Percentiles rank a stretch among this genome's conserved stretches.
These are phyloP conservation scores for Nasonia giraulti DNA, from an alignment of 1,140 invertebrate species.

Conservation along the genomic window DNA sequence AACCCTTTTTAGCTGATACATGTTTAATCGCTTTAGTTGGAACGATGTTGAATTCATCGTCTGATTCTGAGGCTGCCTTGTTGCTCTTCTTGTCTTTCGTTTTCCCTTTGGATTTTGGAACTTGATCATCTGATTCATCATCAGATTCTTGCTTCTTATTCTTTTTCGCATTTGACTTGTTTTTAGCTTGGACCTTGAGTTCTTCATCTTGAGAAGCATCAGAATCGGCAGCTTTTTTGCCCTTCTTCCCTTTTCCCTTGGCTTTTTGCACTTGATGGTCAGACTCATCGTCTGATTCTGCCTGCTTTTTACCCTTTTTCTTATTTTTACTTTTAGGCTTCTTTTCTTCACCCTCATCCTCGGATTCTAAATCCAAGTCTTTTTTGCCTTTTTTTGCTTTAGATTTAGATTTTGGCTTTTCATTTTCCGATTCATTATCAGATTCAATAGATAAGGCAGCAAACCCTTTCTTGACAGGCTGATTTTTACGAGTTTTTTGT, in stretches of 20 bases:
- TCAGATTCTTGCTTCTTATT: conserved; percentile 65
- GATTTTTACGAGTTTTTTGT: conserved; percentile 56
- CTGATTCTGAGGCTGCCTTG: conserved; percentile 52
- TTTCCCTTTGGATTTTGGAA: conserved; percentile 72
- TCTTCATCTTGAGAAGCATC: conserved; percentile 68
- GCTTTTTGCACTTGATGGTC: conserved; percentile 53
- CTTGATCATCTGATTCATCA: conserved; percentile 68
- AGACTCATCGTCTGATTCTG: conserved; percentile 54
- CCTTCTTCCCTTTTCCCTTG: conserved; percentile 63
- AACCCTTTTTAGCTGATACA: conserved; percentile 44
- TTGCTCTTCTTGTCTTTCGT: conserved; percentile 74
- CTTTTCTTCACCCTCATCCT: conserved; percentile 59
- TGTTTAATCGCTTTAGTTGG: conserved; percentile 49
- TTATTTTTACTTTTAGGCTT: conserved; percentile 63
- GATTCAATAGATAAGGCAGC: conserved; percentile 55
- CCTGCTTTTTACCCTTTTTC: conserved; percentile 59
- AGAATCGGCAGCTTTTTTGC: conserved; percentile 67
- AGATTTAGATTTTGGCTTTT: conserved; percentile 55
- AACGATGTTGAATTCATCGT: conserved; percentile 52
- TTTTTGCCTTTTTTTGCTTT: conserved; percentile 64
- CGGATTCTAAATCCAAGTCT: conserved; percentile 67
- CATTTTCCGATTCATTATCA: conserved; percentile 61
- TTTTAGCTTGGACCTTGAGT: conserved; percentile 63
- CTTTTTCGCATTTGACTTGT: conserved; percentile 75
- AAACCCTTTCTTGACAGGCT: conserved; percentile 56